A percentile compares a stretch with the other conserved stretches of the same genome.
These are phyloP conservation scores for Musca vetustissima DNA, from an alignment of 1,140 invertebrate species.

Conservation along the genomic window DNA sequence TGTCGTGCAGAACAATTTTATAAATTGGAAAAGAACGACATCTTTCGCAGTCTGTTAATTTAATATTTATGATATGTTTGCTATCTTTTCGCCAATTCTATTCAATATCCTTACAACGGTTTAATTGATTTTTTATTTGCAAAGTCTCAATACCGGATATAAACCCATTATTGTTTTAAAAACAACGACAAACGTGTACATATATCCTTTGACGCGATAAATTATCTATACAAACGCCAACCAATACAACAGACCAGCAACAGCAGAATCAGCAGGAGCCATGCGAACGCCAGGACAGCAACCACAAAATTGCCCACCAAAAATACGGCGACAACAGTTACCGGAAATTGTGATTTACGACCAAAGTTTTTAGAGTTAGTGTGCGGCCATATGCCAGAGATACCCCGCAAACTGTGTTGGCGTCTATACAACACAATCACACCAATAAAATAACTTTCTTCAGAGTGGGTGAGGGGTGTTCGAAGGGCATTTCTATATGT, in stretches of 20 bases:
- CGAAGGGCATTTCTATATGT: too few relatives aligned
- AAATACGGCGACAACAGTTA: conserved; percentile 22
- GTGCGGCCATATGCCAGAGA: conserved; percentile 8
- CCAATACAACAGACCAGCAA: not conserved
- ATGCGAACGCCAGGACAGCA: not conserved
- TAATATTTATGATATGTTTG: too few relatives aligned
- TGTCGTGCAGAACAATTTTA: too few relatives aligned
- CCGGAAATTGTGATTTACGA: conserved; percentile 21
- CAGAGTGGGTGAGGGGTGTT: not conserved
- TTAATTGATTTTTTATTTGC: too few relatives aligned
- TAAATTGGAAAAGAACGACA: too few relatives aligned
- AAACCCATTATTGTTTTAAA: conserved; percentile 8
- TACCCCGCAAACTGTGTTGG: not conserved
- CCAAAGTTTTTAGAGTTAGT: conserved; percentile 1
- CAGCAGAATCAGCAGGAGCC: not conserved
- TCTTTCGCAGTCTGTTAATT: too few relatives aligned
- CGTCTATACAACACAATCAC: not conserved
- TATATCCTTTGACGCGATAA: conserved; percentile 7
- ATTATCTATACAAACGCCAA: conserved; percentile 3
- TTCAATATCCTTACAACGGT: too few relatives aligned
- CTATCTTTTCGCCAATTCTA: too few relatives aligned
- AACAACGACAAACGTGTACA: not conserved
- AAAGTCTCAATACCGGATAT: not conserved
- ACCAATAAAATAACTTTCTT: not conserved
- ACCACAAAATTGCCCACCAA: conserved; percentile 22